Conservation (phyloP, 2,888 invertebrate species). For the Camponotus fellah region DNA sequence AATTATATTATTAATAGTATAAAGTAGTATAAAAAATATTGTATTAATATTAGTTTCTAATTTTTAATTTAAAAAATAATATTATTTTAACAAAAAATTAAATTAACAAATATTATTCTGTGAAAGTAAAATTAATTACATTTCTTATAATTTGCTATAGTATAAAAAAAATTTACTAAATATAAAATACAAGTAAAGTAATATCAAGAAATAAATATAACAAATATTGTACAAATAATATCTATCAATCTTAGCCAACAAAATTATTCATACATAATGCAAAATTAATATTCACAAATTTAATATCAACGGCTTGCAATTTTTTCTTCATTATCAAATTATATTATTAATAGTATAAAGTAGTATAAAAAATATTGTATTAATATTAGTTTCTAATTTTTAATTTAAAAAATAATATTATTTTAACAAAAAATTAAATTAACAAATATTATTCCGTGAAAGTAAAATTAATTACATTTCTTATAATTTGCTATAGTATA, state of each 20-base stretch:
- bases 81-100: background rate
- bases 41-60: background rate
- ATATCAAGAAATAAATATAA: background rate
- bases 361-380: background rate
- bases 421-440: background rate
- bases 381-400: background rate
- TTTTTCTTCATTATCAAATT: background rate
- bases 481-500: background rate
- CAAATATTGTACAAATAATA: slow-evolving; percentile 38
- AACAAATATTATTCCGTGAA: background rate
- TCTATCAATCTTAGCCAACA: background rate
- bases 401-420: background rate
- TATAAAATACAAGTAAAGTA: background rate
- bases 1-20: too few relatives aligned
- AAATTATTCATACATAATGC: too few relatives aligned
- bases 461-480: background rate
- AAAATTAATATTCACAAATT: too few relatives aligned
- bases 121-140: background rate
- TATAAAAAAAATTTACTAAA: background rate
- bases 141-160: background rate
- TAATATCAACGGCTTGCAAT: background rate
- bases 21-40: background rate
- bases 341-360: background rate
- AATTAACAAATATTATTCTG: background rate
- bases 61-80: background rate